Conservation (phyloP, 2,888 invertebrate genomes). For the Leptinotarsa juncta region DNA sequence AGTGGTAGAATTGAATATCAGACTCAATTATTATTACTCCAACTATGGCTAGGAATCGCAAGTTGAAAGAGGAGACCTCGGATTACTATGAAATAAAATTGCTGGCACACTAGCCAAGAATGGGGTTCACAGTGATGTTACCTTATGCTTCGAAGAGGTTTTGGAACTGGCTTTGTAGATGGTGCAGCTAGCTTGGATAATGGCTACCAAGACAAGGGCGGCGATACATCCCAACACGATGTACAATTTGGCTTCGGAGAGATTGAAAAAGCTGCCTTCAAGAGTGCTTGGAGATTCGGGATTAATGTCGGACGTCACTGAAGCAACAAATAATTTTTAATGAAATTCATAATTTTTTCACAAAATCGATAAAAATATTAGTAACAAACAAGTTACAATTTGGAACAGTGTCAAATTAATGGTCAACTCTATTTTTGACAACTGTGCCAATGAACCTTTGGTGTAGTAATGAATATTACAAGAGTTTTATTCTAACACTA, state of each 20-base stretch:
- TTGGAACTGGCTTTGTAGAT: conserved; percentile 77
- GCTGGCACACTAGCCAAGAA: neutral
- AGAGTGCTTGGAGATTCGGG: conserved; percentile 65
- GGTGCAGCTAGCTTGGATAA: conserved; percentile 87
- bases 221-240: conserved; percentile 85
- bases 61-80: no score
- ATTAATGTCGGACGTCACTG: conserved; percentile 69
- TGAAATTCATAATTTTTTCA: no score
- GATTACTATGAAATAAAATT: neutral
- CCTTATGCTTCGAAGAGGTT: conserved; percentile 75
- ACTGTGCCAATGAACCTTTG: no score
- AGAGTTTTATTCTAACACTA: no score
- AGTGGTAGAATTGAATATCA: no score
- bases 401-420: no score
- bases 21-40: no score
- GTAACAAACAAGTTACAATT: no score
- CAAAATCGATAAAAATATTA: no score
- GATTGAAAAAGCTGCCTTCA: conserved; percentile 70
- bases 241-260: conserved; percentile 81
- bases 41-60: no score
- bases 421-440: no score
- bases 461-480: no score
- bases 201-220: conserved; percentile 81
- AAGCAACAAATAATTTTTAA: conserved; percentile 43
- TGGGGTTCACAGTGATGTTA: conserved; percentile 66